phyloP scores from a whole-genome alignment of 2,888 invertebrate species.

The Andricus quercusramuli region DNA sequence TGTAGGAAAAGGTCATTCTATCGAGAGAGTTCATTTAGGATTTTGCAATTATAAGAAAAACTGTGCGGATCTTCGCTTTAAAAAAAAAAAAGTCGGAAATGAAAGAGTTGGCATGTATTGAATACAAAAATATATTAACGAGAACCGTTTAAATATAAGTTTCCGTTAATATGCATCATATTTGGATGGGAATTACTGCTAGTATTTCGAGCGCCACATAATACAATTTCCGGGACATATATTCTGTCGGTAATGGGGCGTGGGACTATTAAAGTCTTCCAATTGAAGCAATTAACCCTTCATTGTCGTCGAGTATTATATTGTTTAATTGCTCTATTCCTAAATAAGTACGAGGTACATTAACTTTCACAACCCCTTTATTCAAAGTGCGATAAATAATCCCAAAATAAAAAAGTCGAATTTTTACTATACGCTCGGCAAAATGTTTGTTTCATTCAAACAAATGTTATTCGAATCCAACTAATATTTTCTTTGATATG shows the following conservation, averaged over 20 bases:
- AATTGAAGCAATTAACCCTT: conserved; percentile 15
- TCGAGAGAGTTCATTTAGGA: neutral
- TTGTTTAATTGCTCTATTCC: neutral
- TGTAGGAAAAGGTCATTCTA: neutral
- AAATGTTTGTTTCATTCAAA: no score
- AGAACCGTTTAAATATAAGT: no score
- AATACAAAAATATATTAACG: no score
- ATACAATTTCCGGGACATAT: conserved; percentile 6
- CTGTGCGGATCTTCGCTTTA: neutral
- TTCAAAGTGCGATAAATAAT: no score
- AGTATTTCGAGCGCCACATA: neutral
- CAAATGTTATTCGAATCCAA: no score
- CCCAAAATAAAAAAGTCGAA: no score
- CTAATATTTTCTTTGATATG: no score
- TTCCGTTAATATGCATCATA: neutral
- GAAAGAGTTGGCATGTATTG: no score
- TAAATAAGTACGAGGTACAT: no score
- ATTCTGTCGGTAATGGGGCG: conserved; percentile 5
- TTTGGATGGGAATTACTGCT: neutral
- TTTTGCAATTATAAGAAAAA: neutral
- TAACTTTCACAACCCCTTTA: no score
- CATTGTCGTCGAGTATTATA: conserved; percentile 4
- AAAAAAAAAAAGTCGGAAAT: no score
- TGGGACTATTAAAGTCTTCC: conserved; percentile 21
- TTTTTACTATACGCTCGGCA: no score